These are phyloP conservation scores for Ceratina calcarata DNA, from an alignment of 1,140 invertebrate genomes.

Conservation along the genomic window DNA sequence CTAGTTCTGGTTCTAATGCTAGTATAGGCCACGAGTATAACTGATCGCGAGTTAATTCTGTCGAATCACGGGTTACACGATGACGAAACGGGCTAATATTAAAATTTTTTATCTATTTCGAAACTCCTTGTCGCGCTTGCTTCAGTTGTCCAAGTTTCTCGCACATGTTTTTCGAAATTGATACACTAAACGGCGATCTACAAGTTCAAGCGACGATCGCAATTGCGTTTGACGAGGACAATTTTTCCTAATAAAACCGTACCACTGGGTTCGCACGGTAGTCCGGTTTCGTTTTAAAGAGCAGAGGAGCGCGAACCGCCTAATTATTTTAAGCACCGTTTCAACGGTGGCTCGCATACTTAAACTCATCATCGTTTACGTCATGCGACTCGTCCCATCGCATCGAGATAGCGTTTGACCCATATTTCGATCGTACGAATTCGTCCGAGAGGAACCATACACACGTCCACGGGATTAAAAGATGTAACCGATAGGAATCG, in stretches of 20 bases:
- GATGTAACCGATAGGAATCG: background rate
- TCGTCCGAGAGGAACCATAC: background rate
- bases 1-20: too few species aligned
- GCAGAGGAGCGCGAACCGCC: background rate
- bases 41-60: background rate
- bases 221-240: too few species aligned
- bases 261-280: background rate
- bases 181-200: background rate
- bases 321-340: slow-evolving; percentile 13
- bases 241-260: too few species aligned
- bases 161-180: background rate
- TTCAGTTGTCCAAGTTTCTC: background rate
- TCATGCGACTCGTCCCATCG: background rate
- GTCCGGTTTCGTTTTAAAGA: background rate
- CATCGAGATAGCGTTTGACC: slow-evolving; percentile 25
- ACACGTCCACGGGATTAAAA: too few species aligned
- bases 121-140: background rate
- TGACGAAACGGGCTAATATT: slow-evolving; percentile 11
- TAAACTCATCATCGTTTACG: background rate
- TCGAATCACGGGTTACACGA: background rate
- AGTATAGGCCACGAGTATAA: too few species aligned
- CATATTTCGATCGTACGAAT: background rate
- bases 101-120: slow-evolving; percentile 18
- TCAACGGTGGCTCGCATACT: background rate
- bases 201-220: too few species aligned